These are phyloP conservation scores for Enteromius unitaeniatus DNA, from an alignment of 2,797 vertebrate genomes.

Conservation along the genomic window DNA sequence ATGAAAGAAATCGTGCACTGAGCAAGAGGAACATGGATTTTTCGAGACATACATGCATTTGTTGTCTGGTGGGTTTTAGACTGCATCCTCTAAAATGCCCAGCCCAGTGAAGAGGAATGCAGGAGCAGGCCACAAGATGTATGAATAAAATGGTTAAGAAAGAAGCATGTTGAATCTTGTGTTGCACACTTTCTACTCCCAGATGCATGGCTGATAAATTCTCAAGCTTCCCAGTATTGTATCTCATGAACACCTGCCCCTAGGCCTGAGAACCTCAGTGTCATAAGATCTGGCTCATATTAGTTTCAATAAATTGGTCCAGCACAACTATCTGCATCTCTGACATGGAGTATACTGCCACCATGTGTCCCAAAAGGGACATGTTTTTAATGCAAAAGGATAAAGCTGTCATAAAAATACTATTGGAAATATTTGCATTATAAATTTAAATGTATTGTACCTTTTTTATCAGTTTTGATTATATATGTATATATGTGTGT, in stretches of 20 bases:
- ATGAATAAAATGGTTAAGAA: background rate
- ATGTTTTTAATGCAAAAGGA: background rate
- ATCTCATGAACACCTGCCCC: background rate
- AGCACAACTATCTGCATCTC: background rate
- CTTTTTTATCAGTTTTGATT: background rate
- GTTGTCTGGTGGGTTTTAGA: background rate
- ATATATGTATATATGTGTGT: too few species aligned
- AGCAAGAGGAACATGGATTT: background rate
- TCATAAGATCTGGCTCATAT: background rate
- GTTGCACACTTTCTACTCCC: background rate
- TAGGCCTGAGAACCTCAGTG: background rate
- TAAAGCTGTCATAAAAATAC: background rate
- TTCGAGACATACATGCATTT: background rate
- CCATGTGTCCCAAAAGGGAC: background rate
- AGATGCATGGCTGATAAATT: background rate
- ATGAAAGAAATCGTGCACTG: background rate
- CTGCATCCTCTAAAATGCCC: background rate
- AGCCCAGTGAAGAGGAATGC: background rate
- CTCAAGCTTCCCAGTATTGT: background rate
- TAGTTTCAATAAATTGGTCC: background rate
- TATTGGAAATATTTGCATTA: background rate
- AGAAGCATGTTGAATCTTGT: background rate
- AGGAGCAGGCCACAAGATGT: background rate
- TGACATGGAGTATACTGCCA: conserved; percentile 1
- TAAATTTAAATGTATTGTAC: background rate